Percentiles rank a stretch among this genome's conserved stretches.
phyloP scores from a whole-genome alignment of 2,888 invertebrate genomes.

The Argyresthia albistria region DNA sequence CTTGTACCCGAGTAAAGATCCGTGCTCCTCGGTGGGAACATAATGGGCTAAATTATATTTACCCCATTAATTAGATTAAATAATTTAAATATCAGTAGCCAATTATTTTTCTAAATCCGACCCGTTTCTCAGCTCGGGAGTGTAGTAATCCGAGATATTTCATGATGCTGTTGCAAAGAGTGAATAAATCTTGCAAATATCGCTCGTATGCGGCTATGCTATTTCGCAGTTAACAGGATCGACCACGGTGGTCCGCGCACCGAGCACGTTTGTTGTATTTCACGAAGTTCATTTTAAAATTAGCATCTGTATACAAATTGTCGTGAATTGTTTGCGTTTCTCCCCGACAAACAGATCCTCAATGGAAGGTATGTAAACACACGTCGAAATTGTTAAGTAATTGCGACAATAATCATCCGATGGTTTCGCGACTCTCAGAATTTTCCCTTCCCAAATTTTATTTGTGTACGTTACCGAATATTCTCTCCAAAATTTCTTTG shows the following conservation, averaged over 20 bases:
- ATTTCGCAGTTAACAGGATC: slow-evolving; percentile 19
- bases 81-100: no score
- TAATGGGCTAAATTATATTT: no score
- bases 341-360: slow-evolving; percentile 20
- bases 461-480: no score
- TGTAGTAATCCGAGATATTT: neutral
- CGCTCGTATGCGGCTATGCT: neutral
- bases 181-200: slow-evolving; percentile 4
- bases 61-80: no score
- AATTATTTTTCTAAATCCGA: no score
- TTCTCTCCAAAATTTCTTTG: neutral
- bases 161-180: neutral
- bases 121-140: no score
- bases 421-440: neutral
- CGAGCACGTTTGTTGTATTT: slow-evolving; percentile 62
- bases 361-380: slow-evolving; percentile 7
- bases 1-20: no score
- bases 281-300: slow-evolving; percentile 67
- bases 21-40: no score
- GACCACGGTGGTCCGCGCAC: slow-evolving; percentile 51
- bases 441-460: neutral
- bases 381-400: neutral
- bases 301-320: slow-evolving; percentile 59
- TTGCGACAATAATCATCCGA: neutral
- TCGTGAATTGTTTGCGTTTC: slow-evolving; percentile 41